Percentiles rank a stretch among this genome's conserved stretches.
Conservation (phyloP, 2,797 vertebrate species). For the Chromobotia macracanthus region DNA sequence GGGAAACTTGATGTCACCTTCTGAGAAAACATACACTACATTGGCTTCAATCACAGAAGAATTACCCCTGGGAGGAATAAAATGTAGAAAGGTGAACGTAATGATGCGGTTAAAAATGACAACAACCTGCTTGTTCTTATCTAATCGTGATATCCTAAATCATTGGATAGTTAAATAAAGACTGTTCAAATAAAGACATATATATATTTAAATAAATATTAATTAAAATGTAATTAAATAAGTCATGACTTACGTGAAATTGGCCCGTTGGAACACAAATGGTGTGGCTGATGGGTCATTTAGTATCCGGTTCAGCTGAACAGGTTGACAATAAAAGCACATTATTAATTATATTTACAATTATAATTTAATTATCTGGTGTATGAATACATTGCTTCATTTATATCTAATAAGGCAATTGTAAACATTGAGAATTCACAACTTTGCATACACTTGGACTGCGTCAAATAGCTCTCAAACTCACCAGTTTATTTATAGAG, state of each 20-base stretch:
- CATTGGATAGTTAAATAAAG: too few species aligned
- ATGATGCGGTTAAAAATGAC: not conserved
- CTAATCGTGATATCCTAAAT: too few species aligned
- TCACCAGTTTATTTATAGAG: conserved; percentile 51
- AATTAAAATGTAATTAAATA: too few species aligned
- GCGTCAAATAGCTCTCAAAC: not conserved
- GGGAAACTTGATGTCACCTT: conserved; percentile 7
- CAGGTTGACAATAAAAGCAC: not conserved
- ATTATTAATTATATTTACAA: not conserved
- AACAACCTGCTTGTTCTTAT: not conserved
- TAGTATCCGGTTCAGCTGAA: conserved; percentile 35
- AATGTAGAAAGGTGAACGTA: not conserved
- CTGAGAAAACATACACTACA: conserved; percentile 30
- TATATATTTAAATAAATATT: too few species aligned
- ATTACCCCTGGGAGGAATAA: conserved; percentile 5
- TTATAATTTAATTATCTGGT: too few species aligned
- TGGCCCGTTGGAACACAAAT: not conserved
- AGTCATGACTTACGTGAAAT: conserved; percentile 23
- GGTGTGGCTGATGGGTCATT: not conserved
- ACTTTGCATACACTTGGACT: not conserved
- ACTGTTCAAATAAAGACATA: too few species aligned
- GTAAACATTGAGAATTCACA: not conserved
- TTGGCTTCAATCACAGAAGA: not conserved
- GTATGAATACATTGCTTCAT: not conserved
- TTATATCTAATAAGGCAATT: not conserved